Evolutionary conservation across 2,888 invertebrate species (phyloP).

Genomic region (Hecatera dysodea): DNA sequence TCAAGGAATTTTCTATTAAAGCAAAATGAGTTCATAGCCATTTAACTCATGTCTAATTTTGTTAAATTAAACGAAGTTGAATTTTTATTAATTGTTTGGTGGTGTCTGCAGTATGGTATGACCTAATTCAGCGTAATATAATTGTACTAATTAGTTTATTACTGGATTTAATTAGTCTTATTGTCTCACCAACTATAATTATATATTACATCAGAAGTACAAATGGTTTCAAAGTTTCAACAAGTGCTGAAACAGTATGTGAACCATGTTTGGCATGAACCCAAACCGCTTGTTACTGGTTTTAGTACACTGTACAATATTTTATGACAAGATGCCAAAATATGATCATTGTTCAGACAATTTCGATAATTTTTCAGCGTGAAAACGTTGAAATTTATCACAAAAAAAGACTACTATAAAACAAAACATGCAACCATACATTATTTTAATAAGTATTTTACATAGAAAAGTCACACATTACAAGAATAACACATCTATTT

Average conservation of each 20-base stretch:
- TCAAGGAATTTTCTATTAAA: conserved; percentile 8
- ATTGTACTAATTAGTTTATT: conserved; percentile 14
- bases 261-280: conserved; percentile 22
- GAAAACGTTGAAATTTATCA: too few relatives aligned
- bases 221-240: conserved; percentile 5
- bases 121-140: conserved; percentile 8
- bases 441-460: neutral
- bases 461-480: neutral
- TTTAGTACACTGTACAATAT: conserved; percentile 16
- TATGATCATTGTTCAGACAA: neutral
- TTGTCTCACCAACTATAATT: neutral
- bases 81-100: neutral
- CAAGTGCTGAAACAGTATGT: conserved; percentile 15
- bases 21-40: neutral
- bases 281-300: conserved; percentile 29
- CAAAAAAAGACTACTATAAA: too few relatives aligned
- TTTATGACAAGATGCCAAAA: conserved; percentile 15
- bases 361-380: neutral
- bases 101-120: neutral
- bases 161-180: neutral
- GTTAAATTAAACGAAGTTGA: conserved; percentile 7
- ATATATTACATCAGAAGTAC: neutral
- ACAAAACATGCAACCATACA: neutral
- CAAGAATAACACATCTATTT: neutral
- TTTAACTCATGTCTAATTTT: conserved; percentile 13